Conservation (phyloP, 2,888 invertebrate genomes). For the Zaprionus obscuricornis region DNA sequence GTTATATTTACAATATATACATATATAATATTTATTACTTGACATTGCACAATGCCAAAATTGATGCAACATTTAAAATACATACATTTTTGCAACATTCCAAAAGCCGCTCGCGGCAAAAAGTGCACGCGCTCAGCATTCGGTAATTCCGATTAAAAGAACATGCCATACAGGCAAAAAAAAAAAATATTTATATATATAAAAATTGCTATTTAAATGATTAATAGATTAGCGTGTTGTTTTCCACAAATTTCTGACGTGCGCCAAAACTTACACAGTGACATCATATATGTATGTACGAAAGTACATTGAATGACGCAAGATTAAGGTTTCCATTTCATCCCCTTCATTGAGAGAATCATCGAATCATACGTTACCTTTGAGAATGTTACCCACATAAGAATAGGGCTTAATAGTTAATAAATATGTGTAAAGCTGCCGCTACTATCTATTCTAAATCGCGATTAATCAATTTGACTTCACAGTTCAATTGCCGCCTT, state of each 20-base stretch:
- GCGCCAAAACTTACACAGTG: slow-evolving; percentile 30
- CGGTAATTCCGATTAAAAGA: slow-evolving; percentile 28
- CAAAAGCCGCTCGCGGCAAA: background rate
- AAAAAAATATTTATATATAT: too few species aligned
- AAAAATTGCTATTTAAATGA: too few species aligned
- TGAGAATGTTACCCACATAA: slow-evolving; percentile 1
- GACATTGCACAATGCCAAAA: slow-evolving; percentile 24
- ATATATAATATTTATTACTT: slow-evolving; percentile 1
- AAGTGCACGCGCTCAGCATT: slow-evolving; percentile 10
- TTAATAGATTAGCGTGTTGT: slow-evolving; percentile 22
- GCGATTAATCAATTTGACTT: slow-evolving; percentile 22
- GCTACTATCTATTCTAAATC: slow-evolving; percentile 10
- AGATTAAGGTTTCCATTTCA: slow-evolving; percentile 19
- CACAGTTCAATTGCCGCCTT: slow-evolving; percentile 11
- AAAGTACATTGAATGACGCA: slow-evolving; percentile 50
- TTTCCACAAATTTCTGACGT: slow-evolving; percentile 25
- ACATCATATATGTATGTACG: too few species aligned
- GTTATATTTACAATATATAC: slow-evolving; percentile 17
- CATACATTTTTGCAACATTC: too few species aligned
- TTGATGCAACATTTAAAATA: background rate
- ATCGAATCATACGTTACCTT: slow-evolving; percentile 33
- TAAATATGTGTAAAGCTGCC: slow-evolving; percentile 7
- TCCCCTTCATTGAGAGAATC: background rate
- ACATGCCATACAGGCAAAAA: slow-evolving; percentile 6
- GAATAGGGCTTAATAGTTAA: background rate